These are phyloP conservation scores for Crotalus viridis DNA, from an alignment of 2,113 vertebrate species.

Conservation along the genomic window DNA sequence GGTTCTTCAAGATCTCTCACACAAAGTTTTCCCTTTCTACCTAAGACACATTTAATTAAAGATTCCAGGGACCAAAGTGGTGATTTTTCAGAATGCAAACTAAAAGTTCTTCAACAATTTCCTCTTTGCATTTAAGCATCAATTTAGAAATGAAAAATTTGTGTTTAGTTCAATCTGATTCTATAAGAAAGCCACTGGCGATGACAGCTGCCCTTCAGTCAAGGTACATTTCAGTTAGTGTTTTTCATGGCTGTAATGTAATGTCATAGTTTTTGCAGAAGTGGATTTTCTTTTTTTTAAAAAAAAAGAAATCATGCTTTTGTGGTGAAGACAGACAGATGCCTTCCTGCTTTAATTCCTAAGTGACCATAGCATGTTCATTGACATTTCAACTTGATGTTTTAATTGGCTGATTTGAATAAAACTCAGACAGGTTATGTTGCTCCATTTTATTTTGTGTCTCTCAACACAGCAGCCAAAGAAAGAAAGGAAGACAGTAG, in stretches of 20 bases:
- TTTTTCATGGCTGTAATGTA: slow-evolving; percentile 60
- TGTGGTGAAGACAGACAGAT: slow-evolving; percentile 69
- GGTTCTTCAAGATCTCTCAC: not conserved
- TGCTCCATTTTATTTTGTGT: slow-evolving; percentile 57
- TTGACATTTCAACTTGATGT: slow-evolving; percentile 68
- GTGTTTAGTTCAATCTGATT: slow-evolving; percentile 22
- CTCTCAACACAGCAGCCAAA: slow-evolving; percentile 62
- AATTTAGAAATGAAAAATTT: not conserved
- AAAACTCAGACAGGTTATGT: slow-evolving; percentile 71
- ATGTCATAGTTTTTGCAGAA: slow-evolving; percentile 54
- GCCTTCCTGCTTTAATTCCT: slow-evolving; percentile 69
- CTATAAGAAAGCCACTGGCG: slow-evolving; percentile 27
- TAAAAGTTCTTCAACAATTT: not conserved
- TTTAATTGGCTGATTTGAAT: slow-evolving; percentile 75
- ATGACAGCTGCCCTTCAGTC: slow-evolving; percentile 51
- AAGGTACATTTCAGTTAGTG: slow-evolving; percentile 44
- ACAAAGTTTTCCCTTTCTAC: not conserved
- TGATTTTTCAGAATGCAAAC: not conserved
- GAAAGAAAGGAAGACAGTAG: slow-evolving; percentile 60
- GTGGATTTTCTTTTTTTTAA: slow-evolving; percentile 23
- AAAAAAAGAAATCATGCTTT: slow-evolving; percentile 52
- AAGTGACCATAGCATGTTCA: slow-evolving; percentile 60
- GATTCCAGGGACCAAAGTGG: not conserved
- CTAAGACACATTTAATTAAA: not conserved
- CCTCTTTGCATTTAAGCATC: not conserved